These are phyloP conservation scores for Aphaenogaster rudis DNA, from an alignment of 1,140 invertebrate species.

Conservation along the genomic window DNA sequence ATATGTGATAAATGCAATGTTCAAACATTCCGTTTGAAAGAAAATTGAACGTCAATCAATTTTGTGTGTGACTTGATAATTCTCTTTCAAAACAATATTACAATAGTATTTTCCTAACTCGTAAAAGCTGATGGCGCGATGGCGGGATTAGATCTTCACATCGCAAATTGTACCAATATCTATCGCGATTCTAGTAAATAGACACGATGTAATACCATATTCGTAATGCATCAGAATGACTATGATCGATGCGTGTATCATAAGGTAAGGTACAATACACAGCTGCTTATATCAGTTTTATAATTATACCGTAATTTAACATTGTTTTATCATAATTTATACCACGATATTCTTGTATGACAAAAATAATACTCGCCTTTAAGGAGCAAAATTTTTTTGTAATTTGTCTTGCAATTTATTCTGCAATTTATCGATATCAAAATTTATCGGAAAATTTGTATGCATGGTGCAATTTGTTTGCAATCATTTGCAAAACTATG, in stretches of 20 bases:
- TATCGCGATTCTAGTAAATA: neutral
- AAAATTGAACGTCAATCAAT: neutral
- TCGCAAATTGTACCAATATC: neutral
- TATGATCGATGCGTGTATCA: conserved; percentile 18
- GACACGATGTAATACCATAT: neutral
- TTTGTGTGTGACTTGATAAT: conserved; percentile 14
- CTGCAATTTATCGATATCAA: neutral
- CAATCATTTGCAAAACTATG: neutral
- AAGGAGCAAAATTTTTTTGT: neutral
- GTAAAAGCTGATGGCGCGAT: neutral
- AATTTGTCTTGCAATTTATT: neutral
- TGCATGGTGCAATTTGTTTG: neutral
- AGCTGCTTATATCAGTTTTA: neutral
- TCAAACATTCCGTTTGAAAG: conserved; percentile 30
- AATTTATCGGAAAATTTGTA: neutral
- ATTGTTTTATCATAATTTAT: neutral
- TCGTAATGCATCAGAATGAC: neutral
- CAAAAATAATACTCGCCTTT: neutral
- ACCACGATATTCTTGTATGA: neutral
- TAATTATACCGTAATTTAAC: no score
- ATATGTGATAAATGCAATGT: conserved; percentile 3
- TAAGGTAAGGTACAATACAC: neutral
- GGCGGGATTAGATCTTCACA: neutral
- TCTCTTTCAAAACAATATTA: neutral
- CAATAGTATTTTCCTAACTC: neutral